Conservation (phyloP, 2,113 vertebrate genomes). For the Callopanchax toddi region DNA sequence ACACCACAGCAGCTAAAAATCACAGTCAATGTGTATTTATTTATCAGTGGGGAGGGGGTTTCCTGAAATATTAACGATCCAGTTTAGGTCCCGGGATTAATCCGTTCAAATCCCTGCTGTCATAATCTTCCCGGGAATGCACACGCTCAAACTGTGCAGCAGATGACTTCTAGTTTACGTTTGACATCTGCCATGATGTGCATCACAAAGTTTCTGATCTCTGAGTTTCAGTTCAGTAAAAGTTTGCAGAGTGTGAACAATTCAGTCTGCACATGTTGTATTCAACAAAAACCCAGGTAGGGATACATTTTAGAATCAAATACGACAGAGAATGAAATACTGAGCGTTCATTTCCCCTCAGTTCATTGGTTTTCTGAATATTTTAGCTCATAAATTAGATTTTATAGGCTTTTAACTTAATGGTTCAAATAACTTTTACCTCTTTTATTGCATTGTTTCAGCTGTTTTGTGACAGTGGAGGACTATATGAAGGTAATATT, state of each 20-base stretch:
- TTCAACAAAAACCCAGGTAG: no score
- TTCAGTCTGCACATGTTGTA: background rate
- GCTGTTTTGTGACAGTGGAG: background rate
- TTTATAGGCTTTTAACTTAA: background rate
- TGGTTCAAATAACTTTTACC: background rate
- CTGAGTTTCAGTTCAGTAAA: background rate
- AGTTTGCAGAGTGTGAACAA: background rate
- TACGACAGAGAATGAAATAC: no score
- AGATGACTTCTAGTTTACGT: constrained; percentile 31
- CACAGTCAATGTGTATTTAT: constrained; percentile 15
- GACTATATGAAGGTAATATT: background rate
- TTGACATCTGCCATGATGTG: background rate
- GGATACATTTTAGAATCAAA: no score
- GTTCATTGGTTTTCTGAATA: background rate
- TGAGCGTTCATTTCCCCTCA: background rate
- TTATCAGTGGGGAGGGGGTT: constrained; percentile 15
- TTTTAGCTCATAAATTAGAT: background rate
- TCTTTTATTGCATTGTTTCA: background rate
- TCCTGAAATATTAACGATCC: constrained; percentile 56
- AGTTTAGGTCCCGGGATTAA: constrained; percentile 50
- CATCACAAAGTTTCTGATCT: constrained; percentile 20
- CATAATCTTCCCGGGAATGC: constrained; percentile 62
- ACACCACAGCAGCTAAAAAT: constrained; percentile 33
- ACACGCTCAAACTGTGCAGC: constrained; percentile 40
- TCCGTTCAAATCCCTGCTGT: constrained; percentile 67